Percentiles rank a stretch among this genome's conserved stretches.
These are phyloP conservation scores for Sebastes itinus DNA, from an alignment of 2,797 vertebrate genomes.

Conservation along the genomic window DNA sequence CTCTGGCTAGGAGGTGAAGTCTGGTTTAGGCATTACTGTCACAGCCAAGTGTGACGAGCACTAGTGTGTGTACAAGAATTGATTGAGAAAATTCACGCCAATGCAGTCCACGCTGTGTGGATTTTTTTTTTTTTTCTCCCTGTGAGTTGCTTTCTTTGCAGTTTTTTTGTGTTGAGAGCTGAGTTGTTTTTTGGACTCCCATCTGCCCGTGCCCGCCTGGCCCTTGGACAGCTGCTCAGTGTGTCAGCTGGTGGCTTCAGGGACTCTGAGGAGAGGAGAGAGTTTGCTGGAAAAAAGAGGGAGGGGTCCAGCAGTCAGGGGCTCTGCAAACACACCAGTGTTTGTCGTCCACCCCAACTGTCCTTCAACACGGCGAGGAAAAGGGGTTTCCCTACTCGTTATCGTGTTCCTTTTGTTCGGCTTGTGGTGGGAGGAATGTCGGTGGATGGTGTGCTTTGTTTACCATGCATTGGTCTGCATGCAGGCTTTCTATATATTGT, in stretches of 20 bases:
- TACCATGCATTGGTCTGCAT: slow-evolving; percentile 8
- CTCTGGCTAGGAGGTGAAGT: slow-evolving; percentile 74
- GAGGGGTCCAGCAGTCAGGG: slow-evolving; percentile 60
- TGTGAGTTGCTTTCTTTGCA: slow-evolving; percentile 33
- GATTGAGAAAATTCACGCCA: slow-evolving; percentile 28
- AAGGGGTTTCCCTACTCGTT: slow-evolving; percentile 34
- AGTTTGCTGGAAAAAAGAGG: slow-evolving; percentile 65
- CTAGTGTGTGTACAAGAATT: neutral
- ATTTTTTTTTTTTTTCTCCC: neutral
- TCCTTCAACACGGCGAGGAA: slow-evolving; percentile 47
- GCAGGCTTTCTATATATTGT: neutral
- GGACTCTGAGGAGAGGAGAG: slow-evolving; percentile 42
- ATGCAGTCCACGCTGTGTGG: neutral
- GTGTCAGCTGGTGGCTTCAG: slow-evolving; percentile 83
- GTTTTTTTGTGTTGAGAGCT: slow-evolving; percentile 13
- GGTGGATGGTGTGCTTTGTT: slow-evolving; percentile 49
- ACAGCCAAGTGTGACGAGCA: slow-evolving; percentile 49
- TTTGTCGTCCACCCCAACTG: slow-evolving; percentile 51
- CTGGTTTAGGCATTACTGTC: slow-evolving; percentile 79
- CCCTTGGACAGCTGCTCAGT: slow-evolving; percentile 80
- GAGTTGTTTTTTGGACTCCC: slow-evolving; percentile 54
- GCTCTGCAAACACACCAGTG: slow-evolving; percentile 57
- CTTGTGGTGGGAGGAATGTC: slow-evolving; percentile 49
- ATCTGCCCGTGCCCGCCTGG: slow-evolving; percentile 60
- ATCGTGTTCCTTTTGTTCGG: slow-evolving; percentile 51